These are phyloP conservation scores for Semaprochilodus insignis DNA, from an alignment of 2,797 vertebrate species.

Conservation along the genomic window DNA sequence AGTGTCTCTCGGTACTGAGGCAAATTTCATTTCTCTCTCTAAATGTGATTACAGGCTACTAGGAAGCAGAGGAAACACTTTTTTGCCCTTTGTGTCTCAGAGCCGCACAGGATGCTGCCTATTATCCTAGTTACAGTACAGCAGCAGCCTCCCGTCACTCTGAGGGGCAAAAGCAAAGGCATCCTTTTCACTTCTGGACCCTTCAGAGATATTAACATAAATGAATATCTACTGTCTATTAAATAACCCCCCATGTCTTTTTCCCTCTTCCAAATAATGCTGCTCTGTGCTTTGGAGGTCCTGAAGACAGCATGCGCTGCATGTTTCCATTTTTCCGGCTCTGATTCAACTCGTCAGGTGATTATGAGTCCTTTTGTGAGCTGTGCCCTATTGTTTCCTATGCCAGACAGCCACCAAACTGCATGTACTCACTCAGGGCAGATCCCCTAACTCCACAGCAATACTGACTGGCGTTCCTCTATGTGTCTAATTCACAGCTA, in stretches of 20 bases:
- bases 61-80: constrained; percentile 52
- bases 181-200: constrained; percentile 25
- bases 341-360: neutral
- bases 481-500: too few relatives aligned
- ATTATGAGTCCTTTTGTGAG: neutral
- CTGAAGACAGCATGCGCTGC: neutral
- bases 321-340: constrained; percentile 1
- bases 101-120: constrained; percentile 53
- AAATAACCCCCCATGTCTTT: neutral
- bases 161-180: constrained; percentile 33
- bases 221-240: constrained; percentile 27
- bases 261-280: too few relatives aligned
- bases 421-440: too few relatives aligned
- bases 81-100: constrained; percentile 45
- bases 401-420: too few relatives aligned
- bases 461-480: too few relatives aligned
- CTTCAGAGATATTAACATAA: constrained; percentile 28
- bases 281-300: neutral
- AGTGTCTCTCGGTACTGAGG: constrained; percentile 52
- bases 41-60: constrained; percentile 58
- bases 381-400: neutral
- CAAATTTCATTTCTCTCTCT: constrained; percentile 59
- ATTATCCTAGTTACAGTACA: constrained; percentile 50
- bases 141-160: constrained; percentile 45
- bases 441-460: too few relatives aligned